A percentile compares a stretch with the other conserved stretches of the same genome.
These are phyloP conservation scores for Therioaphis trifolii DNA, from an alignment of 2,888 invertebrate species.

Conservation along the genomic window DNA sequence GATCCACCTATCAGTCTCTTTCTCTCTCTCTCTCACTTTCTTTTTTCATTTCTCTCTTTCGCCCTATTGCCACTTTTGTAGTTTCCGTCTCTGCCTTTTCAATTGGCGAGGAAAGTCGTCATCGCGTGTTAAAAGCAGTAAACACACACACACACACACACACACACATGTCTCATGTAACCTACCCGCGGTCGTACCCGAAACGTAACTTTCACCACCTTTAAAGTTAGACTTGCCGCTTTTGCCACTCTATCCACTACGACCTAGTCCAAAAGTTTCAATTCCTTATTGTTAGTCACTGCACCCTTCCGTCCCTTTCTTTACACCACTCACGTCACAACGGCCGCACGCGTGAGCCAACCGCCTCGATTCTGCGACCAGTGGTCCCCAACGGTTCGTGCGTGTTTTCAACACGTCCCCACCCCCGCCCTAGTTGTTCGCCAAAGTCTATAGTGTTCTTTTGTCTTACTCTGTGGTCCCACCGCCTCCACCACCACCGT, in stretches of 20 bases:
- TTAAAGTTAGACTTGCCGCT: not conserved
- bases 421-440: too few species aligned
- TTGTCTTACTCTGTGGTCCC: not conserved
- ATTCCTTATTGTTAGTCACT: not conserved
- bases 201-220: slow-evolving; percentile 1
- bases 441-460: not conserved
- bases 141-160: not conserved
- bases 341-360: not conserved
- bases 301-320: not conserved
- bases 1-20: too few species aligned
- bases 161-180: not conserved
- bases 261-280: slow-evolving; percentile 4
- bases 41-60: not conserved
- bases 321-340: not conserved
- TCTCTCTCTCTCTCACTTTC: not conserved
- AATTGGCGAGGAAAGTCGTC: not conserved
- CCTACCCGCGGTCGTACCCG: not conserved
- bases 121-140: not conserved
- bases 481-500: not conserved
- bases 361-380: not conserved
- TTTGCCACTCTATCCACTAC: too few species aligned
- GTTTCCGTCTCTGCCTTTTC: not conserved
- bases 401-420: not conserved
- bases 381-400: not conserved
- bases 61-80: not conserved